Evolutionary conservation across 1,140 invertebrate genomes (phyloP).

Genomic region (Marisa cornuarietis): DNA sequence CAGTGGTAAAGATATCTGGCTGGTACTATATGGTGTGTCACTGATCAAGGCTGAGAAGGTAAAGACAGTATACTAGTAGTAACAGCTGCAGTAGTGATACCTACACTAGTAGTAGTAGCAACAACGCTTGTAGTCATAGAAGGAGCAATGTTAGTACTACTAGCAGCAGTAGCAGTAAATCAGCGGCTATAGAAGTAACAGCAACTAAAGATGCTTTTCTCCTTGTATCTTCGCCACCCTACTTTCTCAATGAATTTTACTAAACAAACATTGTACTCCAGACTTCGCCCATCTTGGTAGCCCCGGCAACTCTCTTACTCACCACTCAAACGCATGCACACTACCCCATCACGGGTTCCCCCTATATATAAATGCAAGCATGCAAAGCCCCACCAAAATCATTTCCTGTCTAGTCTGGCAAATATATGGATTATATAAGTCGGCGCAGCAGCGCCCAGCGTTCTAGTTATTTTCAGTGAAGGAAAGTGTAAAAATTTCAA

Average conservation of each 20-base stretch:
- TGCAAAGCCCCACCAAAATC: constrained; percentile 8
- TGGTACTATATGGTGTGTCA: too few relatives aligned
- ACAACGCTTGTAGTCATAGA: too few relatives aligned
- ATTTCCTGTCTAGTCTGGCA: constrained; percentile 4
- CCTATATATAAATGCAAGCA: neutral
- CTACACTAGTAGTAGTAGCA: too few relatives aligned
- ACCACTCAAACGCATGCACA: neutral
- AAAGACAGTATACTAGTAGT: too few relatives aligned
- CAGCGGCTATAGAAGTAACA: neutral
- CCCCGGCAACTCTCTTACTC: neutral
- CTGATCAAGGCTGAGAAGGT: too few relatives aligned
- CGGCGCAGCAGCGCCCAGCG: neutral
- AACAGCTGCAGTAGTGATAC: too few relatives aligned
- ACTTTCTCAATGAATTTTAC: neutral
- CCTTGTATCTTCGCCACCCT: neutral
- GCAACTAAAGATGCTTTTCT: neutral
- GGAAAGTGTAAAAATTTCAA: constrained; percentile 21
- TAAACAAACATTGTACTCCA: neutral
- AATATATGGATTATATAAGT: constrained; percentile 20
- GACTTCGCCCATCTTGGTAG: neutral
- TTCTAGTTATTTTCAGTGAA: constrained; percentile 7
- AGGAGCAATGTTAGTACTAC: too few relatives aligned
- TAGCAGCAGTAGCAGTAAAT: too few relatives aligned
- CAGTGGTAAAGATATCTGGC: too few relatives aligned
- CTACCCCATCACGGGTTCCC: neutral